These are phyloP conservation scores for Diadophis punctatus DNA, from an alignment of 2,113 vertebrate species.

Conservation along the genomic window DNA sequence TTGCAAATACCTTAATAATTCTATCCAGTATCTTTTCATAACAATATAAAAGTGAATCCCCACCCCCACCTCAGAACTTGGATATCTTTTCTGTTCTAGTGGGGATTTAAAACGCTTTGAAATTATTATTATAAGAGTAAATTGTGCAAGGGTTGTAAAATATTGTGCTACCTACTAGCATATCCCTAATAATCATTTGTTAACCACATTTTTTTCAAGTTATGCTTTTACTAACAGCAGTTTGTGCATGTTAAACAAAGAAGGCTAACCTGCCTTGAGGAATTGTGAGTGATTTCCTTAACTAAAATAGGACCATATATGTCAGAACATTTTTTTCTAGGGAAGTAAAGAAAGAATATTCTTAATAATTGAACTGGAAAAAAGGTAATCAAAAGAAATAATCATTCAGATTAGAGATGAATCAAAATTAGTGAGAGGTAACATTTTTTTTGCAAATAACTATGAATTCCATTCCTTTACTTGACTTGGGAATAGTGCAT, in stretches of 20 bases:
- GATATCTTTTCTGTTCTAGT: slow-evolving; percentile 24
- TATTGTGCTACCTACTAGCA: slow-evolving; percentile 58
- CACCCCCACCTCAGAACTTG: slow-evolving; percentile 30
- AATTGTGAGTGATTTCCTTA: not conserved
- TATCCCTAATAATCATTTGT: not conserved
- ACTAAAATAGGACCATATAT: not conserved
- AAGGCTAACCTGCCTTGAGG: not conserved
- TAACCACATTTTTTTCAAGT: not conserved
- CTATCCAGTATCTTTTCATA: slow-evolving; percentile 14
- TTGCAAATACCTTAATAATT: slow-evolving; percentile 31
- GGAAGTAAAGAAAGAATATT: slow-evolving; percentile 29
- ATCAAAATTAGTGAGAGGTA: not conserved
- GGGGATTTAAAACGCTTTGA: slow-evolving; percentile 15
- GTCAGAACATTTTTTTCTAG: not conserved
- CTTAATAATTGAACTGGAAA: slow-evolving; percentile 3
- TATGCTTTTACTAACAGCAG: slow-evolving; percentile 10
- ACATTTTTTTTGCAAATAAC: not conserved
- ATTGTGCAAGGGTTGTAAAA: slow-evolving; percentile 47
- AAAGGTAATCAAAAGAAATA: not conserved
- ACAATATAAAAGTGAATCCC: slow-evolving; percentile 27
- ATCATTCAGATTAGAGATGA: not conserved
- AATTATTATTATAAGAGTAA: slow-evolving; percentile 47
- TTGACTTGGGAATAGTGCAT: not conserved
- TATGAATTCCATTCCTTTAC: not conserved
- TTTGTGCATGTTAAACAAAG: slow-evolving; percentile 11